Evolutionary conservation across 2,797 vertebrate species (phyloP).

Genomic region (Etheostoma perlongum): DNA sequence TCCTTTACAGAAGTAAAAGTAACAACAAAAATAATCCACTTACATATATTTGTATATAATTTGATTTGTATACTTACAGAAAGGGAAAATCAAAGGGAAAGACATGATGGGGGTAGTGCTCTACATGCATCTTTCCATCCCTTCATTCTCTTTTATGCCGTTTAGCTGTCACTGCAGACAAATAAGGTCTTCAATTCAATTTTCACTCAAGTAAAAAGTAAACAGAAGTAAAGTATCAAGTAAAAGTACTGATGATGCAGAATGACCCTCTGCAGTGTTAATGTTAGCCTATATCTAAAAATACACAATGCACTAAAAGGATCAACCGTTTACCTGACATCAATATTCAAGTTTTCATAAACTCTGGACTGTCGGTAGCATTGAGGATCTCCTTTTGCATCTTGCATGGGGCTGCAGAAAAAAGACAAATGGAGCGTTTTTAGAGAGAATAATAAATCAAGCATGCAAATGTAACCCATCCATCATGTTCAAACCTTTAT

Average conservation of each 20-base stretch:
- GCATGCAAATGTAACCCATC: slow-evolving; percentile 57
- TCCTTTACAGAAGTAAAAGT: not conserved
- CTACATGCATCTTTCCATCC: too few relatives aligned
- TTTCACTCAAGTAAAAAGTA: too few relatives aligned
- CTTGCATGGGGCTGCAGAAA: slow-evolving; percentile 51
- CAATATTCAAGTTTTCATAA: slow-evolving; percentile 57
- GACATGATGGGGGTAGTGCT: too few relatives aligned
- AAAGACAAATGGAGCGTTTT: slow-evolving; percentile 61
- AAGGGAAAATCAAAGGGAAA: too few relatives aligned
- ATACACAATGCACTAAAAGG: slow-evolving; percentile 14
- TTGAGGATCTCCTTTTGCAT: slow-evolving; percentile 63
- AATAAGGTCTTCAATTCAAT: not conserved
- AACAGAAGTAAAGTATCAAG: not conserved
- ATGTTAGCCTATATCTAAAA: not conserved
- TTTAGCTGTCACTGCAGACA: too few relatives aligned
- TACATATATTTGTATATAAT: too few relatives aligned
- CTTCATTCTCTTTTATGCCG: too few relatives aligned
- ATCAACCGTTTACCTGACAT: slow-evolving; percentile 39
- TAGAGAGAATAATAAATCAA: slow-evolving; percentile 75
- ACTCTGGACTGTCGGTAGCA: slow-evolving; percentile 39
- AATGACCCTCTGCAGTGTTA: too few relatives aligned
- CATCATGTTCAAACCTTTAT: slow-evolving; percentile 43
- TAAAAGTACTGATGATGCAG: too few relatives aligned
- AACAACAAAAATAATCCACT: not conserved
- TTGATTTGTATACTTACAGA: too few relatives aligned